Evolutionary conservation across 2,888 invertebrate genomes (phyloP), one percentile per base, ranked within the genome.

Genomic region (Eudemis profundana): DNA sequence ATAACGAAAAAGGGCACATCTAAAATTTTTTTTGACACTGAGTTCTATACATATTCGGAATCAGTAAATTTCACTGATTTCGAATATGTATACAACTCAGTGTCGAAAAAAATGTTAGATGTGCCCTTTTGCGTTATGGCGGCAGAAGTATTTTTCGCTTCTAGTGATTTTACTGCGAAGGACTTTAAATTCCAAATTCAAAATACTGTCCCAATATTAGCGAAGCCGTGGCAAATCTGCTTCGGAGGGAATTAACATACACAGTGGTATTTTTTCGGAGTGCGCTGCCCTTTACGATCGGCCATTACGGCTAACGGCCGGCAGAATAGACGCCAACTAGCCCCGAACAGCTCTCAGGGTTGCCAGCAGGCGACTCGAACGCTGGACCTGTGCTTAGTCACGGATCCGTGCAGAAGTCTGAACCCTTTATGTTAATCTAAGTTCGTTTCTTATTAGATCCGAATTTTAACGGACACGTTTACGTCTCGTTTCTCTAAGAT

Each of bases 171-270:
- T 8, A 33, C 10, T 14, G 23, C 23, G 3, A 4, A 19, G 3
- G 14, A 19, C 50, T 23, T 50, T 21, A 10, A 23, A 42, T 44
- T 59, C 17, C 29, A 46, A 54, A 59, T 64, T 59, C 59, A 59
- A 38, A 46, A 51, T 27, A 23, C 33, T 63, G 56, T 50, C 33
- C 21, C 57, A 59, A 59, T 64, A 50, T 42, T 36, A 50, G 57
- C 33, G 40, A 23, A 36, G 50, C 36, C 36, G 49, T 44, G 38
- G 57, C 65, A 65, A 65, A 65, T 65, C 65, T 65, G 65, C 51
- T 46, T 53, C 29, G 59, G 77, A 83, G 81, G 74, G 80, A 84
- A 87, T 87, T 87, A 87, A 80, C 84, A 87, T 87, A 85, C 75
- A 78, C 78, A 75, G 74, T 66, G 74, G 74, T 75, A 74, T 82